These are phyloP conservation scores for Cyrtonyx montezumae DNA, from an alignment of 2,113 vertebrate genomes.

Conservation along the genomic window DNA sequence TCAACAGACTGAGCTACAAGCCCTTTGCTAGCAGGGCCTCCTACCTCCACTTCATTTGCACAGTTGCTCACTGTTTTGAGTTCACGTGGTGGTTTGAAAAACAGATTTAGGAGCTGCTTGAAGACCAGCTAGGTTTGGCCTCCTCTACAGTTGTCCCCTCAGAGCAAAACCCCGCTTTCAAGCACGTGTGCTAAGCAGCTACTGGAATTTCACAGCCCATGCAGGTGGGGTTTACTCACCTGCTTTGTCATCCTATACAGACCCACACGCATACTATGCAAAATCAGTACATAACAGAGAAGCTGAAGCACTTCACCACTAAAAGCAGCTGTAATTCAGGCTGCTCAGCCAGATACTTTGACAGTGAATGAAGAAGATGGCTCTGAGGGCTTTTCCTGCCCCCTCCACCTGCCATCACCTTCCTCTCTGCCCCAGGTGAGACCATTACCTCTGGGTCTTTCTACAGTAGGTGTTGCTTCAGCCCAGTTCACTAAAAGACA, in stretches of 20 bases:
- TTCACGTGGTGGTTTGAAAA: not conserved
- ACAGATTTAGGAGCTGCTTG: not conserved
- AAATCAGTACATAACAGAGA: not conserved
- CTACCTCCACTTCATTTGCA: not conserved
- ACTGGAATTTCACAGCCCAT: not conserved
- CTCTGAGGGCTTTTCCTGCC: not conserved
- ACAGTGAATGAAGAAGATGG: not conserved
- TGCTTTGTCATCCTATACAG: rapidly evolving
- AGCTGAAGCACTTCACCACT: not conserved
- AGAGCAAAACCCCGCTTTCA: rapidly evolving
- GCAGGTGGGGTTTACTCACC: not conserved
- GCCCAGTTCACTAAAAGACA: not conserved
- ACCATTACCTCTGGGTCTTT: not conserved
- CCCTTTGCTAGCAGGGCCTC: not conserved
- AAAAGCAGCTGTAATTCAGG: not conserved
- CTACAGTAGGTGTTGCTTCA: not conserved
- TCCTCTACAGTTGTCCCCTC: not conserved
- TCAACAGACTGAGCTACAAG: not conserved
- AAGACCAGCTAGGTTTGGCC: not conserved
- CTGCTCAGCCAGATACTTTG: not conserved
- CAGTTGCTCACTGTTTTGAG: not conserved
- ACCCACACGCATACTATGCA: not conserved
- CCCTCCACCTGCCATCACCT: not conserved
- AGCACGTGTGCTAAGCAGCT: rapidly evolving
- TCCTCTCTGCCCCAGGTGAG: not conserved